Evolutionary conservation across 2,797 vertebrate genomes (phyloP).

Genomic region (Lacerta bilineata): DNA sequence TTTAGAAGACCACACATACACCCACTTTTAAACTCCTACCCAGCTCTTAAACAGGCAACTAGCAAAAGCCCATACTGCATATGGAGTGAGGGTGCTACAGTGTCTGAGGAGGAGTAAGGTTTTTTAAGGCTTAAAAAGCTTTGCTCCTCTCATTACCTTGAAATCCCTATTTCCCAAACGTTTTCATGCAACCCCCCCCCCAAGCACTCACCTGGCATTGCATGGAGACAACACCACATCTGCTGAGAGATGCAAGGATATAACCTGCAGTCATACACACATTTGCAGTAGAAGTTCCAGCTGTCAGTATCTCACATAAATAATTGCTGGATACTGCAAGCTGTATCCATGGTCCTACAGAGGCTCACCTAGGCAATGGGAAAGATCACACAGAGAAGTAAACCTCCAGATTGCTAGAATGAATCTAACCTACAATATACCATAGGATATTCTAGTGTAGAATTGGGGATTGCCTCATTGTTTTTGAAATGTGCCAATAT

Average conservation of each 20-base stretch:
- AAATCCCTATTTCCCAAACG: neutral
- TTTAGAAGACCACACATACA: too few species aligned
- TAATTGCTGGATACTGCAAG: neutral
- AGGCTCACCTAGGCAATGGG: neutral
- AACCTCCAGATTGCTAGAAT: neutral
- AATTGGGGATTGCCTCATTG: neutral
- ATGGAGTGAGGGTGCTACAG: too few species aligned
- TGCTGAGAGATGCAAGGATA: neutral
- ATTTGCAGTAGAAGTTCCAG: neutral
- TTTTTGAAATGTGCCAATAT: neutral
- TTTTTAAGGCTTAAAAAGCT: too few species aligned
- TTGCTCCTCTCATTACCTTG: too few species aligned
- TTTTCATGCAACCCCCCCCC: neutral
- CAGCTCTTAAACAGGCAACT: too few species aligned
- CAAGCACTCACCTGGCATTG: neutral
- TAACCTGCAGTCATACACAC: neutral
- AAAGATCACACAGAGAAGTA: neutral
- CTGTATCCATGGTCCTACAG: neutral
- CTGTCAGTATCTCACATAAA: neutral
- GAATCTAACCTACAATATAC: too few species aligned
- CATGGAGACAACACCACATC: neutral
- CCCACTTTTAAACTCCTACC: too few species aligned
- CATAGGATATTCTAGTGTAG: neutral
- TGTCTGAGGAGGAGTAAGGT: too few species aligned
- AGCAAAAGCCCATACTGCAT: too few species aligned